A percentile compares a stretch with the other conserved stretches of the same genome.
Evolutionary conservation across 2,797 vertebrate genomes (phyloP).

Genomic region (Oreonectes daqikongensis): DNA sequence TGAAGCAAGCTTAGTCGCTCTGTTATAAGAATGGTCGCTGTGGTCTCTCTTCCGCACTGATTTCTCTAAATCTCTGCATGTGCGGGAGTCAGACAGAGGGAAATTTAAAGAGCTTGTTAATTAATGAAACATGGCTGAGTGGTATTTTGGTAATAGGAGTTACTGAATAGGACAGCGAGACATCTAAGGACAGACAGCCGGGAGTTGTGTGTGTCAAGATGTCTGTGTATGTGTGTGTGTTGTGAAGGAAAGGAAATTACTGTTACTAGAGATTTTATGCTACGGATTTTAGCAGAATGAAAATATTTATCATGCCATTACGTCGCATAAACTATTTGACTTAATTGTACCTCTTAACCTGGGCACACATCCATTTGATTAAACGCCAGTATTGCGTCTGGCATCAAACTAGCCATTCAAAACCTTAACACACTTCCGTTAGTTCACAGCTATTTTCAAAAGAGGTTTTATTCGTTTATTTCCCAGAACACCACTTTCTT

Average conservation of each 20-base stretch:
- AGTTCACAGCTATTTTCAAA: constrained; percentile 48
- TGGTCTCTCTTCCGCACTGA: constrained; percentile 44
- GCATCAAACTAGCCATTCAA: constrained; percentile 14
- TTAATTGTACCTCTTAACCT: constrained; percentile 51
- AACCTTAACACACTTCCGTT: not conserved
- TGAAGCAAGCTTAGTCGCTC: constrained; percentile 57
- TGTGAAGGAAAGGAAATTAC: not conserved
- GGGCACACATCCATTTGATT: constrained; percentile 23
- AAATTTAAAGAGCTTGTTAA: constrained; percentile 61
- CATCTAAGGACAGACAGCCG: constrained; percentile 60
- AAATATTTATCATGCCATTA: constrained; percentile 37
- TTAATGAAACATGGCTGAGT: constrained; percentile 65
- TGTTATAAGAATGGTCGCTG: constrained; percentile 26
- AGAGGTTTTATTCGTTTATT: constrained; percentile 10
- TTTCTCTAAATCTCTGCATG: constrained; percentile 57
- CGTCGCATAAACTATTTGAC: constrained; percentile 55
- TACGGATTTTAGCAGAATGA: not conserved
- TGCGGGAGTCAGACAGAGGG: constrained; percentile 45
- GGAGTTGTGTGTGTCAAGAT: not conserved
- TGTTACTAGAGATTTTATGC: not conserved
- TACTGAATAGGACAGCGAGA: constrained; percentile 60
- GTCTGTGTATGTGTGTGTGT: constrained; percentile 1
- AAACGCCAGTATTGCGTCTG: constrained; percentile 44
- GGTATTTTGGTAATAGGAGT: constrained; percentile 65
- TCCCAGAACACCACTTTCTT: constrained; percentile 24